These are phyloP conservation scores for Lasiurus borealis DNA, from an alignment of 2,113 vertebrate genomes.

Conservation along the genomic window DNA sequence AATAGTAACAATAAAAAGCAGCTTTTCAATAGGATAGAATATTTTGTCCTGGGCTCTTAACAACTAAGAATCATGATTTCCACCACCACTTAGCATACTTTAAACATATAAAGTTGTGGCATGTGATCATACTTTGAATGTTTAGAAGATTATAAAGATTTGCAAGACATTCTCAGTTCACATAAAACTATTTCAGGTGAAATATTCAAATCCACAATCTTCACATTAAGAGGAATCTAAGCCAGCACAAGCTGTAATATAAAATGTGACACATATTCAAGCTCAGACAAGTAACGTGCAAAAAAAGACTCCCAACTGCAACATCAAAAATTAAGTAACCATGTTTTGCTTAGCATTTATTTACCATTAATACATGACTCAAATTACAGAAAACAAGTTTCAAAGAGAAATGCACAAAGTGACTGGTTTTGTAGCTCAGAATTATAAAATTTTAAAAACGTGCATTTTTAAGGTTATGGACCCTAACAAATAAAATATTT, in stretches of 20 bases:
- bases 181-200: not conserved
- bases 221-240: conserved; percentile 64
- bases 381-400: conserved; percentile 80
- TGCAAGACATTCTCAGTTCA: not conserved
- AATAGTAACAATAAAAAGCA: not conserved
- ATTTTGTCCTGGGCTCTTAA: not conserved
- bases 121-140: not conserved
- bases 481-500: conserved; percentile 22
- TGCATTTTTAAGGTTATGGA: not conserved
- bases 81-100: not conserved
- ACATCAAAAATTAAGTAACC: conserved; percentile 73
- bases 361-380: conserved; percentile 86
- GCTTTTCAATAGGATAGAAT: not conserved
- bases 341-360: conserved; percentile 84
- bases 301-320: conserved; percentile 66
- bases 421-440: conserved; percentile 67
- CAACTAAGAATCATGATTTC: not conserved
- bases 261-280: conserved; percentile 66
- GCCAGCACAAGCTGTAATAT: conserved; percentile 25
- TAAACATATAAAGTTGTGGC: not conserved
- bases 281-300: conserved; percentile 72
- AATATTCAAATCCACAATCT: conserved; percentile 48
- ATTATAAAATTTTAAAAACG: not conserved
- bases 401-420: conserved; percentile 77
- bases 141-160: not conserved